Base-by-base conservation (phyloP, 2,113 vertebrate species). In the Cariama cristata region DNA sequence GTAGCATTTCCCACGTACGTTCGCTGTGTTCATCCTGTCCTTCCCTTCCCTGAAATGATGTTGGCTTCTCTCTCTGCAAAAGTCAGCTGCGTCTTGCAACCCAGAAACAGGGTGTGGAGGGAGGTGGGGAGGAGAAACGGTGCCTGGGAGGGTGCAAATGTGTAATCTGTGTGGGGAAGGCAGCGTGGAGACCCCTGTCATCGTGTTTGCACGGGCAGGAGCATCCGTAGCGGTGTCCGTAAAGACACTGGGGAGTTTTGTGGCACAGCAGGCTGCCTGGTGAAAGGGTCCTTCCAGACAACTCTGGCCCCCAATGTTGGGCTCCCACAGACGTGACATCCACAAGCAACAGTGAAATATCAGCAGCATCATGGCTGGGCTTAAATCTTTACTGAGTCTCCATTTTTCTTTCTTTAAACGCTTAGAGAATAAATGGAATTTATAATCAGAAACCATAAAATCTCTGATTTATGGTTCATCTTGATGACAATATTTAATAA, bases 401-500 rank as follows among this genome's bases (percentile, higher is more conserved):
- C 96, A 95, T 96, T 97, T 97, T 97, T 97, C 98, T 98, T 97
- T 95, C 94, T 98, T 97, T 97, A 98, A 98, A 97, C 14, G 45
- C 92, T 97, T 97, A 93, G 3, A 32, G 93, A 97, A 98, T 97
- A 97, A 97, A 97, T 92, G 90, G 97, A 98, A 98, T 97, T 98
- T 98, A 97, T 97, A 97, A 98, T 97, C 95, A 92, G 95, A 93
- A 97, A 88, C 95, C 91, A 97, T 98, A 98, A 98, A 97, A 93
- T 32, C 73, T n/a, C 97, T 97, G 97, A 98, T 97, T 98, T 98
- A 97, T 98, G 92, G 89, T 90, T 98, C 95, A 85, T 96, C 97
- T 95, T 97, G 98, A 97, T 97, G 95, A 97, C 82, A 97, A 92
- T 97, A 97, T 98, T 98, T 98, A 98, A 97, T 97, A 97, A 97